Percentiles rank a stretch among this genome's conserved stretches.
These are phyloP conservation scores for Hymenochirus boettgeri DNA, from an alignment of 2,113 vertebrate genomes.

Conservation along the genomic window DNA sequence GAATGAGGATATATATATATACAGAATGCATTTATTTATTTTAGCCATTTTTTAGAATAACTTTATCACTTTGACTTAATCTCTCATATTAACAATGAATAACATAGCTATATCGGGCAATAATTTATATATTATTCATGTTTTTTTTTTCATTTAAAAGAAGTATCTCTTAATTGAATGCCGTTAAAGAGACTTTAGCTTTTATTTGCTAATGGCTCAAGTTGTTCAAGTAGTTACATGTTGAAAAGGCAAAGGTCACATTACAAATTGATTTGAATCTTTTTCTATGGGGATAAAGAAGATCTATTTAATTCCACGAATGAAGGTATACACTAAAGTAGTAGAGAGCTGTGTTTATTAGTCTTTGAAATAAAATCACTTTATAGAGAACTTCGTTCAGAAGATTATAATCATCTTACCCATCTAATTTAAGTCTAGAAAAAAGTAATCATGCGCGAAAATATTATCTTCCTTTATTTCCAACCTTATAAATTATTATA, in stretches of 20 bases:
- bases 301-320: neutral
- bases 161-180: neutral
- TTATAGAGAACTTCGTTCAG: no score
- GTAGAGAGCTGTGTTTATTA: neutral
- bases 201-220: neutral
- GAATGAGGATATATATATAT: constrained; percentile 13
- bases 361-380: no score
- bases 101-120: constrained; percentile 9
- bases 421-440: no score
- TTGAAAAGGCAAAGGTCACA: neutral
- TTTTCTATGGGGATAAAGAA: neutral
- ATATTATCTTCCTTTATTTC: no score
- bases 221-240: neutral
- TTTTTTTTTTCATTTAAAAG: neutral
- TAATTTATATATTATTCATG: constrained; percentile 9
- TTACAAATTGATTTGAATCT: neutral
- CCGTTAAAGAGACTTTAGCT: neutral
- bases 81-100: constrained; percentile 40
- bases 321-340: neutral
- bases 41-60: constrained; percentile 43
- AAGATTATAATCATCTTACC: no score
- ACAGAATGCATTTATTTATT: constrained; percentile 48
- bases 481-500: no score
- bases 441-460: no score
- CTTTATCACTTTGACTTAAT: constrained; percentile 45